Conservation (phyloP, 2,113 vertebrate species). For the Noturus placidus region DNA sequence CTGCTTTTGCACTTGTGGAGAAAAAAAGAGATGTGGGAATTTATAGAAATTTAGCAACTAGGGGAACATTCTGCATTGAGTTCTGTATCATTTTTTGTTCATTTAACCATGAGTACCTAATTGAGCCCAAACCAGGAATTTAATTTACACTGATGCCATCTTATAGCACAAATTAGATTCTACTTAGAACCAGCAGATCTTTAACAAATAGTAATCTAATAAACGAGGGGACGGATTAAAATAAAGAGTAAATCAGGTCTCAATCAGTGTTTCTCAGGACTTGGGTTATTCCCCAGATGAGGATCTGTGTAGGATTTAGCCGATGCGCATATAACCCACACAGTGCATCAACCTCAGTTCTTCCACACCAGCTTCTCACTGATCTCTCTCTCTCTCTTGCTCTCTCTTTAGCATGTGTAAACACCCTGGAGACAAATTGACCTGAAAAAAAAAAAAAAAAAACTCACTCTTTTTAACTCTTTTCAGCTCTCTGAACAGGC, state of each 20-base stretch:
- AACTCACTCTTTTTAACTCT: conserved; percentile 65
- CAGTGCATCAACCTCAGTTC: conserved; percentile 59
- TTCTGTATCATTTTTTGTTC: not conserved
- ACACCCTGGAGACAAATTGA: conserved; percentile 69
- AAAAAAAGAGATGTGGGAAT: not conserved
- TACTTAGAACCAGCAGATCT: not conserved
- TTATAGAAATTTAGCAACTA: not conserved
- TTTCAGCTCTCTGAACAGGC: conserved; percentile 61
- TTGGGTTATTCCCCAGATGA: not conserved
- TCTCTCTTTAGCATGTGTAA: conserved; percentile 64
- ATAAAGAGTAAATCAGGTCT: conserved; percentile 26
- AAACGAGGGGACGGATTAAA: conserved; percentile 6
- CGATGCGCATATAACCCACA: conserved; percentile 43
- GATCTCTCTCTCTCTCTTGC: conserved; percentile 59
- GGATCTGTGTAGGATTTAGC: conserved; percentile 17
- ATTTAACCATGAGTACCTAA: not conserved
- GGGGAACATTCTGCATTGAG: not conserved
- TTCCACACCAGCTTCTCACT: conserved; percentile 46
- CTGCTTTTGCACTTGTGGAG: not conserved
- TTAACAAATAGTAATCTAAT: conserved; percentile 1
- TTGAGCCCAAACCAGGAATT: not conserved
- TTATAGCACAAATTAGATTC: conserved; percentile 15
- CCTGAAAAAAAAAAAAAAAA: conserved; percentile 72
- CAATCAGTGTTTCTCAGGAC: not conserved
- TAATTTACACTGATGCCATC: not conserved